These are phyloP conservation scores for Botia kubotai DNA, from an alignment of 2,797 vertebrate genomes.

Conservation along the genomic window DNA sequence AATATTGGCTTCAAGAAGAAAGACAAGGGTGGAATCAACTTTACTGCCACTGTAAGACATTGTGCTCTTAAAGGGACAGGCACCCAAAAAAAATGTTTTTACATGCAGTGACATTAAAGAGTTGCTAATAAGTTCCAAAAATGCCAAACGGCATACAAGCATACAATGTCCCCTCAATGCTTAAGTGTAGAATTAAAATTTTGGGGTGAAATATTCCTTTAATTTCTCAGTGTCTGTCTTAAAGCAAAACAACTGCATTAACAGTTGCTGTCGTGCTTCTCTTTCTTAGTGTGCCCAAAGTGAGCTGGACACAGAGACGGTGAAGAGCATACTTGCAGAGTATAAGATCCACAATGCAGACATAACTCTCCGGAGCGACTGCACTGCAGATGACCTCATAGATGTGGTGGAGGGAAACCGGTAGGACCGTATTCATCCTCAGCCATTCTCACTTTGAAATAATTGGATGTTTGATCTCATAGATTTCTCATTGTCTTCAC, in stretches of 20 bases:
- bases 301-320: constrained; percentile 91
- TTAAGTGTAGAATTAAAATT: not conserved
- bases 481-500: not conserved
- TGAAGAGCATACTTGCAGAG: constrained; percentile 95
- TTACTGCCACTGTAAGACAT: constrained; percentile 88
- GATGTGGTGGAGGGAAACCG: constrained; percentile 99
- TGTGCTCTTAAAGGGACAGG: not conserved
- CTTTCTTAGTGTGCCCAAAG: constrained; percentile 87
- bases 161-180: too few relatives aligned
- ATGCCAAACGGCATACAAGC: too few relatives aligned
- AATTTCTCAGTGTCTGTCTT: not conserved
- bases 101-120: too few relatives aligned
- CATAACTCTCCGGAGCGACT: constrained; percentile 92
- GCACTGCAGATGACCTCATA: constrained; percentile 96
- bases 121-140: too few relatives aligned
- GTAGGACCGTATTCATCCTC: constrained; percentile 69
- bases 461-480: not conserved
- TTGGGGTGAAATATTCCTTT: not conserved
- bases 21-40: constrained; percentile 99
- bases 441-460: not conserved
- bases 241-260: not conserved
- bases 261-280: constrained; percentile 1
- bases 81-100: not conserved
- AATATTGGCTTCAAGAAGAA: constrained; percentile 99
- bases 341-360: constrained; percentile 99